These are phyloP conservation scores for Nothobranchius kuhntae DNA, from an alignment of 2,113 vertebrate genomes.

Conservation along the genomic window DNA sequence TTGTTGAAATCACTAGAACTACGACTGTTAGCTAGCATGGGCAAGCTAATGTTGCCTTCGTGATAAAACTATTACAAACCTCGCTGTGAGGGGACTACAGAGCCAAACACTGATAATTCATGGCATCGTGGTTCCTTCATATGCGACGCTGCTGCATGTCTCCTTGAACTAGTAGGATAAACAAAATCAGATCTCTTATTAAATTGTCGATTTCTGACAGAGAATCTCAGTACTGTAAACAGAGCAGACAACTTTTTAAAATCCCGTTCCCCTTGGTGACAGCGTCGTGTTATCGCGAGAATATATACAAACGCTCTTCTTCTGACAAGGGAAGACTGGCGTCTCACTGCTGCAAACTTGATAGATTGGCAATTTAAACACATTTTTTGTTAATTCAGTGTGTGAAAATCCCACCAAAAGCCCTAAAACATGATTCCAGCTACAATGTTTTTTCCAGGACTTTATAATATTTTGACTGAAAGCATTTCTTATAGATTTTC, in stretches of 20 bases:
- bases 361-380: too few relatives aligned
- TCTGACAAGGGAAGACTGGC: slow-evolving; percentile 15
- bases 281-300: slow-evolving; percentile 73
- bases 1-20: not conserved
- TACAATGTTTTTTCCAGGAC: too few relatives aligned
- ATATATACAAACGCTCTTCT: not conserved
- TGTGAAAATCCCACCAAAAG: too few relatives aligned
- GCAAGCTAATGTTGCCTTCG: slow-evolving; percentile 37
- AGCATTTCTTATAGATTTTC: too few relatives aligned
- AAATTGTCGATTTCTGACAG: slow-evolving; percentile 17
- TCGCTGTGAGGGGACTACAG: not conserved
- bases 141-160: not conserved
- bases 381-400: too few relatives aligned
- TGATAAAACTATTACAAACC: slow-evolving; percentile 32
- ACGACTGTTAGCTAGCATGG: slow-evolving; percentile 49
- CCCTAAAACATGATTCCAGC: too few relatives aligned
- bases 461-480: too few relatives aligned
- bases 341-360: too few relatives aligned
- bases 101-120: not conserved
- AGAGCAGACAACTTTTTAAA: slow-evolving; percentile 43
- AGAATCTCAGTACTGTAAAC: not conserved
- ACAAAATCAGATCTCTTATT: not conserved
- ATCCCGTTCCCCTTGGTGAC: slow-evolving; percentile 76
- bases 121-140: slow-evolving; percentile 14
- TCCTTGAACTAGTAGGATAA: not conserved